Evolutionary conservation across 2,113 vertebrate species (phyloP).

Genomic region (Campylomormyrus numenius): DNA sequence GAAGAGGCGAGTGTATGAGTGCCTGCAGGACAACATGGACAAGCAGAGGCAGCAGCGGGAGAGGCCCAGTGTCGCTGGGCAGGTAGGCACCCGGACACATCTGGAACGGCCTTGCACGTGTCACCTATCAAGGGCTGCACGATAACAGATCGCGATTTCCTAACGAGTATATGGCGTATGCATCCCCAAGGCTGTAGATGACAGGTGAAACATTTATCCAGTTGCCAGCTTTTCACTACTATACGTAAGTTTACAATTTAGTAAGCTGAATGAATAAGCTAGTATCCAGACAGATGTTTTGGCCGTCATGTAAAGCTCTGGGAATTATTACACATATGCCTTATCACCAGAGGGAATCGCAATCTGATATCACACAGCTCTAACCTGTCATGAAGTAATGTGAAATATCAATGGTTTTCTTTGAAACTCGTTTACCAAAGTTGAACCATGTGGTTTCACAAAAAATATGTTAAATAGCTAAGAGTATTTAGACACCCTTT

Average conservation of each 20-base stretch:
- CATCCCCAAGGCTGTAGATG: not conserved
- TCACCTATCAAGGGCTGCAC: not conserved
- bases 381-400: not conserved
- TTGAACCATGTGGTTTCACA: not conserved
- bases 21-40: constrained; percentile 78
- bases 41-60: constrained; percentile 64
- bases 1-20: constrained; percentile 81
- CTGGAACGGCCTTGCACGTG: not conserved
- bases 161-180: not conserved
- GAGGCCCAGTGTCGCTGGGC: constrained; percentile 37
- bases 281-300: too few species aligned
- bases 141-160: not conserved
- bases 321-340: too few species aligned
- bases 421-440: not conserved
- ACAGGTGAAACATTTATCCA: not conserved
- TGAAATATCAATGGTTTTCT: not conserved
- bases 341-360: too few species aligned
- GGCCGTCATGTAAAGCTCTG: too few species aligned
- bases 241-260: not conserved
- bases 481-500: not conserved
- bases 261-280: not conserved
- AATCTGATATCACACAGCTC: too few species aligned
- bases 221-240: not conserved
- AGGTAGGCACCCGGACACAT: constrained; percentile 56
- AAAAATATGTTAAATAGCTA: not conserved